Conservation (phyloP, 2,888 invertebrate species). For the Cenopis cana region DNA sequence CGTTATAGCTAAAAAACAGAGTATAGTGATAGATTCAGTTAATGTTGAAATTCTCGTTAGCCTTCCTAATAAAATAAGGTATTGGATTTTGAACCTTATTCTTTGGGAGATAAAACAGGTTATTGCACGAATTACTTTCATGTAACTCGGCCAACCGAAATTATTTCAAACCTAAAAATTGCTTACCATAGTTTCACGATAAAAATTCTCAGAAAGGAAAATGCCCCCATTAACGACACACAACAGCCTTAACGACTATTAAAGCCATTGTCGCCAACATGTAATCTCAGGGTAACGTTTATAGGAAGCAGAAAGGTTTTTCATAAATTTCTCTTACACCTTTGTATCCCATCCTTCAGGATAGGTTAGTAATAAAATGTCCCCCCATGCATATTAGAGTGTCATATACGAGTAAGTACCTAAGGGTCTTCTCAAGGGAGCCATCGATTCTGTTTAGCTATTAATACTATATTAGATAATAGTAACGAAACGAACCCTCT, state of each 20-base stretch:
- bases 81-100: too few relatives aligned
- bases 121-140: too few relatives aligned
- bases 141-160: too few relatives aligned
- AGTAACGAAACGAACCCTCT: slow-evolving; percentile 51
- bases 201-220: too few relatives aligned
- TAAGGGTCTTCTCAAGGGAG: slow-evolving; percentile 68
- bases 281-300: slow-evolving; percentile 60
- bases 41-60: too few relatives aligned
- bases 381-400: slow-evolving; percentile 76
- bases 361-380: slow-evolving; percentile 76
- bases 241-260: slow-evolving; percentile 43
- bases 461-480: slow-evolving; percentile 73
- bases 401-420: slow-evolving; percentile 68
- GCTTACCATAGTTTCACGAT: too few relatives aligned
- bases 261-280: slow-evolving; percentile 49
- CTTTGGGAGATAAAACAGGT: too few relatives aligned
- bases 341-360: slow-evolving; percentile 67
- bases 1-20: too few relatives aligned
- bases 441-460: slow-evolving; percentile 75
- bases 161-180: too few relatives aligned
- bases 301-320: slow-evolving; percentile 65
- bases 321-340: slow-evolving; percentile 68
- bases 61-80: too few relatives aligned
- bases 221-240: slow-evolving; percentile 25
- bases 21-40: too few relatives aligned